phyloP scores from a whole-genome alignment of 2,888 invertebrate species.

The Ommatoiulus sabulosus region DNA sequence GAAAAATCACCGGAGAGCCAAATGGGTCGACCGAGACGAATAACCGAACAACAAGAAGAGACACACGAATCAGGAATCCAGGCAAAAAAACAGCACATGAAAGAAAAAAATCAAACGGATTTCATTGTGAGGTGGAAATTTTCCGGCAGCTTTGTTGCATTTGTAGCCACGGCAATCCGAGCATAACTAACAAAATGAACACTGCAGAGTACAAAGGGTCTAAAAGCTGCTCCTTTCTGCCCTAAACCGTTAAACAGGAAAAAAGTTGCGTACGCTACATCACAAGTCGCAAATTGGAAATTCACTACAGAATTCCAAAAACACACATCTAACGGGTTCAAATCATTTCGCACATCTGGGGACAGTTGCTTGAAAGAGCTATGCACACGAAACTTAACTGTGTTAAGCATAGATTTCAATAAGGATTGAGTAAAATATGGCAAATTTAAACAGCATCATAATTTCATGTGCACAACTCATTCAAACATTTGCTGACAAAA shows the following conservation, averaged over 20 bases:
- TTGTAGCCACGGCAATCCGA: neutral
- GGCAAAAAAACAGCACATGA: slow-evolving; percentile 53
- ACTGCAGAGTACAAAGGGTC: neutral
- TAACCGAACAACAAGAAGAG: neutral
- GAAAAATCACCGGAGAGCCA: slow-evolving; percentile 42
- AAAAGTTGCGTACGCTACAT: neutral
- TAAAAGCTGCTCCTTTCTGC: neutral
- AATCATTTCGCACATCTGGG: no score
- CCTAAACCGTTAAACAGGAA: neutral
- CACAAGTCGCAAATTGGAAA: no score
- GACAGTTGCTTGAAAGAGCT: no score
- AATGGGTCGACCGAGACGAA: slow-evolving; percentile 26
- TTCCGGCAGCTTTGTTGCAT: neutral
- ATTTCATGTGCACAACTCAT: no score
- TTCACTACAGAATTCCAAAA: no score
- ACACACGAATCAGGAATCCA: slow-evolving; percentile 53
- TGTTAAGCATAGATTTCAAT: no score
- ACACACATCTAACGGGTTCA: no score
- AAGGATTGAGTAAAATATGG: no score
- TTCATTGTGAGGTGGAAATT: slow-evolving; percentile 48
- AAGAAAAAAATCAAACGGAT: slow-evolving; percentile 56
- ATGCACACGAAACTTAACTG: no score
- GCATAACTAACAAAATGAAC: neutral
- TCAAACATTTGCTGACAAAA: no score
- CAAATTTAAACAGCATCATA: no score